Conservation (phyloP, 2,113 vertebrate genomes). For the Ochotona princeps region DNA sequence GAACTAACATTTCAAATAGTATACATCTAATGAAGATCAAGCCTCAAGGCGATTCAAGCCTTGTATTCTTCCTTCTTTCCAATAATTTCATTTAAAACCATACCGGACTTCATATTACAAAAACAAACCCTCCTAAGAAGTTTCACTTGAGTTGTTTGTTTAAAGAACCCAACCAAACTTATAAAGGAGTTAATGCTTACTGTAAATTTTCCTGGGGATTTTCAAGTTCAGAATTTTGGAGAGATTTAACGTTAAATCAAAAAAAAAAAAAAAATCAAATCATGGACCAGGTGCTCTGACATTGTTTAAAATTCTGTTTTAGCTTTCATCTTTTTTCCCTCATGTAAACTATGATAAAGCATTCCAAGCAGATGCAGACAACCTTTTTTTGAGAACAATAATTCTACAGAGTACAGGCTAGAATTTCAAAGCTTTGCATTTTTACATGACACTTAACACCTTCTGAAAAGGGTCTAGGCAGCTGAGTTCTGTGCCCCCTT, state of each 20-base stretch:
- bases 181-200: slow-evolving; percentile 33
- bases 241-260: slow-evolving; percentile 10
- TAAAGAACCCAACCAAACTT: slow-evolving; percentile 17
- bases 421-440: background rate
- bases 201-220: slow-evolving; percentile 29
- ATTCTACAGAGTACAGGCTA: background rate
- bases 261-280: background rate
- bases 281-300: background rate
- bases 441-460: background rate
- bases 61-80: background rate
- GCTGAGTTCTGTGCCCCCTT: background rate
- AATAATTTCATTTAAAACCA: slow-evolving; percentile 54
- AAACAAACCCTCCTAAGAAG: background rate
- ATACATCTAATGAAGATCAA: background rate
- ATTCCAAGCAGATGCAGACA: background rate
- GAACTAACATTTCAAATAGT: slow-evolving; percentile 29
- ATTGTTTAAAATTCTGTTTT: background rate
- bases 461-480: background rate
- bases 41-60: background rate
- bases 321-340: background rate
- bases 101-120: background rate
- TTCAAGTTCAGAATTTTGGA: background rate
- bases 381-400: slow-evolving; percentile 31
- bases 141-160: slow-evolving; percentile 45
- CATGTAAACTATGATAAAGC: background rate